Conservation (phyloP, 2,113 vertebrate genomes). For the Recurvirostra avosetta region DNA sequence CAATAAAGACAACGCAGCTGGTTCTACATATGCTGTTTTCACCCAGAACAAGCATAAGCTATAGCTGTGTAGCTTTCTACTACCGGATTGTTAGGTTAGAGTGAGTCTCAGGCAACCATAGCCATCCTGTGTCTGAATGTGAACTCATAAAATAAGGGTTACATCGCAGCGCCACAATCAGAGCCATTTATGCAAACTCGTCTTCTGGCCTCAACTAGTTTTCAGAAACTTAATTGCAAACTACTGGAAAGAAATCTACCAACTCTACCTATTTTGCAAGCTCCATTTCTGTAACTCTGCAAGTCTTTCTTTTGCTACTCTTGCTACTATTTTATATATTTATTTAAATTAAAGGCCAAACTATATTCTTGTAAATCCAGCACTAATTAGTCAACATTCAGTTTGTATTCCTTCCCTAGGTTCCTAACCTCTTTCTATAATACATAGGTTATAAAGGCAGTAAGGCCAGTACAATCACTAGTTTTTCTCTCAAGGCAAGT, state of each 20-base stretch:
- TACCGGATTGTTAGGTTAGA: not conserved
- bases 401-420: not conserved
- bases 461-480: not conserved
- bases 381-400: not conserved
- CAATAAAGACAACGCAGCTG: not conserved
- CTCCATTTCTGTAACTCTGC: not conserved
- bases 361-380: not conserved
- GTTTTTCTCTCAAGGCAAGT: not conserved
- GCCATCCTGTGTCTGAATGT: not conserved
- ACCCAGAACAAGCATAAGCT: not conserved
- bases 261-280: not conserved
- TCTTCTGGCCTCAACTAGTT: not conserved
- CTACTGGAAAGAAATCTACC: not conserved
- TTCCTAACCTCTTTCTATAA: not conserved
- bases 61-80: not conserved
- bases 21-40: not conserved
- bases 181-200: not conserved
- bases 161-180: too few species aligned
- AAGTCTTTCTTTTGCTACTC: not conserved
- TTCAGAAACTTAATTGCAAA: not conserved
- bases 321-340: not conserved
- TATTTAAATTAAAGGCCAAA: not conserved
- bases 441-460: not conserved
- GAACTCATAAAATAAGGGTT: not conserved
- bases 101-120: not conserved